These are phyloP conservation scores for Gallinago solitaria DNA, from an alignment of 2,797 vertebrate genomes.

Conservation along the genomic window DNA sequence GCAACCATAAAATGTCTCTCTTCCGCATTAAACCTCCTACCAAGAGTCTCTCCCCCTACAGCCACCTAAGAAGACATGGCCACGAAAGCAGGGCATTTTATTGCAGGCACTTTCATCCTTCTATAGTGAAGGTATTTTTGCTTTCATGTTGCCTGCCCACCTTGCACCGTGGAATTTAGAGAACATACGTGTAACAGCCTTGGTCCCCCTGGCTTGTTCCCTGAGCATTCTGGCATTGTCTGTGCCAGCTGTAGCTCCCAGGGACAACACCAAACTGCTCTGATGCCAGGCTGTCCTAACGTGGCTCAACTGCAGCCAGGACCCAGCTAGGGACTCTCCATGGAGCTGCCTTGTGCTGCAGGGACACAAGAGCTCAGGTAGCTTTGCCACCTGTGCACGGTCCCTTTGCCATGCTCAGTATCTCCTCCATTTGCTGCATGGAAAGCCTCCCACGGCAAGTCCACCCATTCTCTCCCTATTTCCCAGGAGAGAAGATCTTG, in stretches of 20 bases:
- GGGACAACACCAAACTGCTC: accelerated
- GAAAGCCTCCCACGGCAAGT: neutral
- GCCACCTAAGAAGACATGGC: neutral
- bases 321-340: neutral
- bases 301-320: neutral
- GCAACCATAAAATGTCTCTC: neutral
- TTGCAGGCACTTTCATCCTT: neutral
- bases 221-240: neutral
- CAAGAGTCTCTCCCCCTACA: neutral
- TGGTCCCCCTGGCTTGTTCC: neutral
- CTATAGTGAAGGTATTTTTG: neutral
- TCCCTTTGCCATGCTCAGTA: neutral
- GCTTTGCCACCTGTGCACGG: accelerated
- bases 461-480: accelerated
- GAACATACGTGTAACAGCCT: neutral
- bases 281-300: neutral
- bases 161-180: neutral
- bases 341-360: neutral
- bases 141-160: neutral
- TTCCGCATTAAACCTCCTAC: neutral
- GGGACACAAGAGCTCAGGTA: neutral
- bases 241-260: neutral
- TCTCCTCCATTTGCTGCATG: too few species aligned
- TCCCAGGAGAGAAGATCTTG: neutral
- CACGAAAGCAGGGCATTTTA: neutral